A percentile compares a stretch with the other conserved stretches of the same genome.
Conservation (phyloP, 2,797 vertebrate species). For the Hippoglossus hippoglossus region DNA sequence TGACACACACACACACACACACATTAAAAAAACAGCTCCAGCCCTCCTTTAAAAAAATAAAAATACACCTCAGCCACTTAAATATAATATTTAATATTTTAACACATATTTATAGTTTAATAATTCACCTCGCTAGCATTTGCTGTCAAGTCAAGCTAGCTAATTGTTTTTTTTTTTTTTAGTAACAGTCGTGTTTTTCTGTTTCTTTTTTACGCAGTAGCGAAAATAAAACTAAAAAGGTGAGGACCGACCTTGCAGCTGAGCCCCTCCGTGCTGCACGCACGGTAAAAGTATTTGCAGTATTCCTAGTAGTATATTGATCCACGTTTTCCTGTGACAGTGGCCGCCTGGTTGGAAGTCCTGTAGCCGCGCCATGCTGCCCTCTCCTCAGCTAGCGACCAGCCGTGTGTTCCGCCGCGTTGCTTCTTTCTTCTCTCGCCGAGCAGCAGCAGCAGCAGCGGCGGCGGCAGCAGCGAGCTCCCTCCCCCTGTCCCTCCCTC, state of each 20-base stretch:
- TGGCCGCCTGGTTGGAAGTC: constrained; percentile 87
- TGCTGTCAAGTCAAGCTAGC: no score
- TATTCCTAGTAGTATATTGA: constrained; percentile 91
- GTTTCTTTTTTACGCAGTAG: background rate
- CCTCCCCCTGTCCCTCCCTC: constrained; percentile 48
- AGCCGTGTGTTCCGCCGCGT: constrained; percentile 73
- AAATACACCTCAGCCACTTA: no score
- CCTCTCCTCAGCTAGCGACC: constrained; percentile 72
- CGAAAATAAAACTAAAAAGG: constrained; percentile 29
- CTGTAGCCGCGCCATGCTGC: constrained; percentile 94
- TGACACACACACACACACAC: background rate
- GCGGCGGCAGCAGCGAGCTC: constrained; percentile 31
- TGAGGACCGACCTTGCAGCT: constrained; percentile 88
- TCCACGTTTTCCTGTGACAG: constrained; percentile 91
- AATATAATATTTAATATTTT: no score
- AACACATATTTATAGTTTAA: no score
- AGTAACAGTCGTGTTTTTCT: background rate
- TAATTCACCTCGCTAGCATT: no score
- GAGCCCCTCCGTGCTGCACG: constrained; percentile 90
- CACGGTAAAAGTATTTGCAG: constrained; percentile 90
- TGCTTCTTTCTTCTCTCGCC: constrained; percentile 68
- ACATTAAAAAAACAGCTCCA: no score
- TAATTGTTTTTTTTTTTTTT: constrained; percentile 1
- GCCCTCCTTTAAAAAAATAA: no score
- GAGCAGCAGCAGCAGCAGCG: constrained; percentile 27